Percentiles rank a stretch among this genome's conserved stretches.
Conservation (phyloP, 2,888 invertebrate genomes). For the Dendrolimus houi region DNA sequence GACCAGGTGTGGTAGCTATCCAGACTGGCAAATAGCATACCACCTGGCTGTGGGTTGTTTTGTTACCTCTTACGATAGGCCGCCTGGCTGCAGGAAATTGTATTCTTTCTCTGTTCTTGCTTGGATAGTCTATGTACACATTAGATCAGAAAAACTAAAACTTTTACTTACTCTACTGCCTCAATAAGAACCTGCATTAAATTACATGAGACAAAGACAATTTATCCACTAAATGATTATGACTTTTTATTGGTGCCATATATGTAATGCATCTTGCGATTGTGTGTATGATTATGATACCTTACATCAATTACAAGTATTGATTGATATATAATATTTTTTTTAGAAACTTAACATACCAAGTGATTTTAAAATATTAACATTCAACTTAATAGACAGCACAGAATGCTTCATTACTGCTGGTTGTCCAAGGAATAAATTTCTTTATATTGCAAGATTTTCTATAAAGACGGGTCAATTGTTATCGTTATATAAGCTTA, state of each 20-base stretch:
- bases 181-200: too few species aligned
- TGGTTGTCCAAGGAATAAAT: constrained; percentile 10
- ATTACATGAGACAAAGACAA: too few species aligned
- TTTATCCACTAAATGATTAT: too few species aligned
- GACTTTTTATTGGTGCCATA: too few species aligned
- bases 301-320: not conserved
- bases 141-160: too few species aligned
- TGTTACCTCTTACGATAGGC: not conserved
- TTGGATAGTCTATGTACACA: too few species aligned
- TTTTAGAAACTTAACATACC: constrained; percentile 50
- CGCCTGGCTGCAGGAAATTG: not conserved
- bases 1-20: not conserved
- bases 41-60: not conserved
- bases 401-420: constrained; percentile 51
- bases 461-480: constrained; percentile 44
- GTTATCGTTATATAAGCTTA: constrained; percentile 28
- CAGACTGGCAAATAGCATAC: not conserved
- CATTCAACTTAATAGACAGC: constrained; percentile 53
- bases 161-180: too few species aligned
- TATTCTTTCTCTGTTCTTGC: not conserved
- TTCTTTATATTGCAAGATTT: constrained; percentile 31
- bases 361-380: constrained; percentile 28
- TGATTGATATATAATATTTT: not conserved
- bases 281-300: too few species aligned
- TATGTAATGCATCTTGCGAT: too few species aligned